phyloP scores from a whole-genome alignment of 64 coral and sea anemone species.

The Hydrozoanthus tunicans region DNA sequence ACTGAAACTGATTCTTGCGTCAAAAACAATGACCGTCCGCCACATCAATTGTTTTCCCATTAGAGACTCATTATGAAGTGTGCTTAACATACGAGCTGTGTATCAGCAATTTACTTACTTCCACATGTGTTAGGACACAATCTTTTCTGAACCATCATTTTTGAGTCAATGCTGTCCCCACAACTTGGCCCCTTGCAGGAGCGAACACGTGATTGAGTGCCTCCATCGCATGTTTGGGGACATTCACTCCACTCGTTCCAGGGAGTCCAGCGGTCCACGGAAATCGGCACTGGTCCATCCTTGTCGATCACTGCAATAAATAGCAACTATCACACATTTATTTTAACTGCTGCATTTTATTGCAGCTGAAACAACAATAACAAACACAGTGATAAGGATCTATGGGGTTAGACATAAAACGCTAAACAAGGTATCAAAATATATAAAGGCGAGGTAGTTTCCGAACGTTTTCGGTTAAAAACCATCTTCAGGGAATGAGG shows the following conservation, averaged over 20 bases:
- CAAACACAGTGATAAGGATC: too few relatives aligned
- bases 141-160: slow-evolving; percentile 42
- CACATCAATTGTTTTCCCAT: too few relatives aligned
- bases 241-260: slow-evolving; percentile 44
- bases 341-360: background rate
- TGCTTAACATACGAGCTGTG: too few relatives aligned
- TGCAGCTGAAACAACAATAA: too few relatives aligned
- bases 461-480: too few relatives aligned
- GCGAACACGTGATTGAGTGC: slow-evolving; percentile 14
- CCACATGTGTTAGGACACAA: background rate
- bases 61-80: too few relatives aligned
- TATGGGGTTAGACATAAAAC: too few relatives aligned
- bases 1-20: too few relatives aligned
- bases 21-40: too few relatives aligned
- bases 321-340: background rate
- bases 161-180: background rate
- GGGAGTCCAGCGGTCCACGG: slow-evolving; percentile 18
- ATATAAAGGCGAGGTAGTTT: too few relatives aligned
- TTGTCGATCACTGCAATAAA: background rate
- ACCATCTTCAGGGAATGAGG: too few relatives aligned
- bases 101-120: background rate
- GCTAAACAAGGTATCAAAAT: too few relatives aligned
- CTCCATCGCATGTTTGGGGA: slow-evolving; percentile 11
- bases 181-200: background rate
- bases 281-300: background rate